A percentile compares a stretch with the other conserved stretches of the same genome.
phyloP scores from a whole-genome alignment of 1,140 invertebrate species.

The Telenomus remus region DNA sequence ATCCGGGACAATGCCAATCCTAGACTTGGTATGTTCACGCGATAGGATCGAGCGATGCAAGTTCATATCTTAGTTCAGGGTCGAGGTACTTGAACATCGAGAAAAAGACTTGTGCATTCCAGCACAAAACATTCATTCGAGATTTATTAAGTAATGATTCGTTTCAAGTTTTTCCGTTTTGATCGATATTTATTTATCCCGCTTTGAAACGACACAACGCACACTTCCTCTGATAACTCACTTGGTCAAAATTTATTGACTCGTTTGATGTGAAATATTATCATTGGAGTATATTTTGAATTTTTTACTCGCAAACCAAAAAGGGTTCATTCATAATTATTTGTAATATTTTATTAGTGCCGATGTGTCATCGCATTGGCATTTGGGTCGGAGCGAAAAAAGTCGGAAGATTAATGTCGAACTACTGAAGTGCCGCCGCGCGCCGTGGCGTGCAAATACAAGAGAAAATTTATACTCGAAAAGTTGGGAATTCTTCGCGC shows the following conservation, averaged over 20 bases:
- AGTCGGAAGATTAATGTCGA: background rate
- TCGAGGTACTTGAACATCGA: slow-evolving; percentile 53
- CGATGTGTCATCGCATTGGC: too few relatives aligned
- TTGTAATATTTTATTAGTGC: too few relatives aligned
- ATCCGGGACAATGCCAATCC: slow-evolving; percentile 35
- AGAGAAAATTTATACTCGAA: slow-evolving; percentile 22
- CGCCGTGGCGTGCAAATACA: background rate
- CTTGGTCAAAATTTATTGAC: too few relatives aligned
- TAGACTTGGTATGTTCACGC: slow-evolving; percentile 39
- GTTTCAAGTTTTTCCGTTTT: slow-evolving; percentile 10
- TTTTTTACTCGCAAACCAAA: background rate
- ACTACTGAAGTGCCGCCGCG: background rate
- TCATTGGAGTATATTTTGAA: background rate
- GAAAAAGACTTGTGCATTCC: slow-evolving; percentile 64
- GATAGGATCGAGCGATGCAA: slow-evolving; percentile 27
- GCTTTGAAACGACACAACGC: background rate
- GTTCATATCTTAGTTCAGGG: slow-evolving; percentile 55
- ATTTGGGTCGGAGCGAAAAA: too few relatives aligned
- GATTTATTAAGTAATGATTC: slow-evolving; percentile 33
- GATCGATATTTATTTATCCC: background rate
- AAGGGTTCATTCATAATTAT: too few relatives aligned
- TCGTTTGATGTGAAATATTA: too few relatives aligned
- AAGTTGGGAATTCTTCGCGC: slow-evolving; percentile 27
- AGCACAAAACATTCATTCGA: slow-evolving; percentile 24
- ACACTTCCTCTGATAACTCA: too few relatives aligned